Evolutionary conservation across 2,797 vertebrate species (phyloP), one percentile per base, ranked within the genome.

Genomic region (Acrocephalus scirpaceus): DNA sequence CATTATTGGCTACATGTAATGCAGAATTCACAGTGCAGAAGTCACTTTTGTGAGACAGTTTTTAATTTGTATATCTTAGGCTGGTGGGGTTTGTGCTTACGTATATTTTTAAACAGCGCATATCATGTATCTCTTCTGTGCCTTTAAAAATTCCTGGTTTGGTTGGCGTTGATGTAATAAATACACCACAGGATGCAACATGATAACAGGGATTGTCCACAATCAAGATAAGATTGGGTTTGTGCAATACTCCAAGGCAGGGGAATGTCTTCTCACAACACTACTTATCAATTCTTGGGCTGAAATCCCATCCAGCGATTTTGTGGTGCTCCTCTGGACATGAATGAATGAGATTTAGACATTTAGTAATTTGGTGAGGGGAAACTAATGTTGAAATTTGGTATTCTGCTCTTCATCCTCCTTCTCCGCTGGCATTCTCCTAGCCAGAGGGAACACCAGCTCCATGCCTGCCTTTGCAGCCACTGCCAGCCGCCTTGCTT

Each of bases 401-500:
- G 45, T 86, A 66, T 81, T 78, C 48, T 53, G 67, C 45, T 76
- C 60, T 12, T 73, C 42, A 12, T 83, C 23, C 60, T 27, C 40
- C 72, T 86, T 75, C 71, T 83, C 64, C 5, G 10, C 71, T 74
- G 75, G 90, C 92, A 91, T 58, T 72, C 70, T 80, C 50, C 56
- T 60, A 42, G n/a, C 60, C 53, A 73, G 79, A 61, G 84, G 93
- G 87, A 91, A 91, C 77, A 72, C 90, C 77, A 81, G 95, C 86
- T 76, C 53, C 51, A 10, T 80, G 91, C 74, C 91, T 87, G 90
- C 76, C 92, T 86, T 45, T 79, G 77, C 90, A 94, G 89, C 57
- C 75, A 16, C 7, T 64, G 95, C 95, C 97, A 97, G 86, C 66
- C 0, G 16, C 91, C 90, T 70, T 84, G 92, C 96, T 96, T 97